Evolutionary conservation across 2,113 vertebrate genomes (phyloP).

Genomic region (Salvelinus sp.): DNA sequence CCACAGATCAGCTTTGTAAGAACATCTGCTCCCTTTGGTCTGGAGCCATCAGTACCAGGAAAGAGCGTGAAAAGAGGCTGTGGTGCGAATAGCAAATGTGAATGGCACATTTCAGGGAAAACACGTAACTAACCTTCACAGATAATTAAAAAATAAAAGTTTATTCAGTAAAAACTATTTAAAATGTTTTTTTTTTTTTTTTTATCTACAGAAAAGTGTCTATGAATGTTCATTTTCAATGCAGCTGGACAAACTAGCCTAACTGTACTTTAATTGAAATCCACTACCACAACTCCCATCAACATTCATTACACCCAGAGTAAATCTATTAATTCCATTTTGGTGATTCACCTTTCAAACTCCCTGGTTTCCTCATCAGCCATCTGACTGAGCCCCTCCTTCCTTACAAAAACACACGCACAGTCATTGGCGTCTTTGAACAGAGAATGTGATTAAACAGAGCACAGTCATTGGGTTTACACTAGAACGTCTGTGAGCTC

Average conservation of each 20-base stretch:
- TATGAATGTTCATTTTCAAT: too few species aligned
- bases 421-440: neutral
- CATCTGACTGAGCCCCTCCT: too few species aligned
- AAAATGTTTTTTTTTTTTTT: too few species aligned
- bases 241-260: too few species aligned
- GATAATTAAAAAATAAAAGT: too few species aligned
- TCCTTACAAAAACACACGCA: too few species aligned
- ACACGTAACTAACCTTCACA: neutral
- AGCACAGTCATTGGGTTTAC: neutral
- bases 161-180: too few species aligned
- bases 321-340: neutral
- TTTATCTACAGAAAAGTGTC: too few species aligned
- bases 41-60: neutral
- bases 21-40: conserved; percentile 9
- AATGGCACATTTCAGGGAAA: neutral
- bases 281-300: neutral
- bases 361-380: too few species aligned
- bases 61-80: neutral
- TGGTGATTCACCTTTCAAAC: neutral
- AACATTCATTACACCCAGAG: neutral
- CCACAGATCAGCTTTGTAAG: neutral
- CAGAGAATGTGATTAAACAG: neutral
- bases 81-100: neutral
- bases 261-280: too few species aligned
- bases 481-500: conserved; percentile 21